phyloP scores from a whole-genome alignment of 2,888 invertebrate species.

The Nephrotoma guestfalica region DNA sequence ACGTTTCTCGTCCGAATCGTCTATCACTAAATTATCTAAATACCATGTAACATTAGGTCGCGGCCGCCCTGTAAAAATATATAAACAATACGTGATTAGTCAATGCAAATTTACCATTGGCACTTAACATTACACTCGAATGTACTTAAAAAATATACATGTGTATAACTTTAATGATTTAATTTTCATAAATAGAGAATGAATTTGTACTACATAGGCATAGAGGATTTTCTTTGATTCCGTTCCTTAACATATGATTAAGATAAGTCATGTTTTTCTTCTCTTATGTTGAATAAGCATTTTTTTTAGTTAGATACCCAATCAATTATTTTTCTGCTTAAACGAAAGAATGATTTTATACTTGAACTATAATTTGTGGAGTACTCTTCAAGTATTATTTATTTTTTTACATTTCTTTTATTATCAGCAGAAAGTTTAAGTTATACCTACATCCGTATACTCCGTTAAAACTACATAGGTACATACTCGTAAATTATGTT shows the following conservation, averaged over 20 bases:
- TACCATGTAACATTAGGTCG: constrained; percentile 71
- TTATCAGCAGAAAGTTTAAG: not conserved
- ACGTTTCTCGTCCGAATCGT: constrained; percentile 62
- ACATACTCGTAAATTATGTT: too few relatives aligned
- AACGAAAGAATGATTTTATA: not conserved
- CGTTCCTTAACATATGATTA: not conserved
- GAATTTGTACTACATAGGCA: not conserved
- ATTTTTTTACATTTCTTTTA: not conserved
- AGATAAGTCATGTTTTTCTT: not conserved
- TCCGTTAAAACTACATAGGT: too few relatives aligned
- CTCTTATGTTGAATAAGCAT: not conserved
- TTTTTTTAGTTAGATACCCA: too few relatives aligned
- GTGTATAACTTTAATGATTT: not conserved
- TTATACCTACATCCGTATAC: not conserved
- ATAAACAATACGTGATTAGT: not conserved
- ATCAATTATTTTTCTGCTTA: not conserved
- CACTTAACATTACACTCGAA: not conserved
- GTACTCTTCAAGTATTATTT: not conserved
- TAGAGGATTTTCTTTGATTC: too few relatives aligned
- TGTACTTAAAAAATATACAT: not conserved
- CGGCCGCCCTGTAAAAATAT: constrained; percentile 44
- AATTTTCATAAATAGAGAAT: not conserved
- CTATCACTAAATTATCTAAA: constrained; percentile 69
- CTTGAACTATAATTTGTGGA: not conserved
- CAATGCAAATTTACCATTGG: not conserved